Percentiles rank a stretch among this genome's conserved stretches.
phyloP scores from a whole-genome alignment of 2,888 invertebrate genomes.

The Drosophila macrospina region DNA sequence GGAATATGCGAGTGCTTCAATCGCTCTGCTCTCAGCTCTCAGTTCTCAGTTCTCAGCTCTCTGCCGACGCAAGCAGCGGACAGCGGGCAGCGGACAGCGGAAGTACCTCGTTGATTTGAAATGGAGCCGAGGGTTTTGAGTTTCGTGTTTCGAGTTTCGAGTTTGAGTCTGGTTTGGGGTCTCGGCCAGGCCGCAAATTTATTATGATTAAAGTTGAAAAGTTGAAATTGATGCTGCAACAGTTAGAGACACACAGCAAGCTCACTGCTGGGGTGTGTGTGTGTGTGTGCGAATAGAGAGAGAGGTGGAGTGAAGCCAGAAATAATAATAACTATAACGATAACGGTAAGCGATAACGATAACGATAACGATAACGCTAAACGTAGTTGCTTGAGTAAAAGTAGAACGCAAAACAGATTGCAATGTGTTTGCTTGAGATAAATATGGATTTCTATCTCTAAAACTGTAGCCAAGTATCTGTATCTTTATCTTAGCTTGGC shows the following conservation, averaged over 20 bases:
- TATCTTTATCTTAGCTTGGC: too few relatives aligned
- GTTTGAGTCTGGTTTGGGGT: slow-evolving; percentile 31
- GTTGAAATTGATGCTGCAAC: slow-evolving; percentile 76
- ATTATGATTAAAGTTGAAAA: slow-evolving; percentile 80
- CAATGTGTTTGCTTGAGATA: neutral
- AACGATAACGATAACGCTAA: slow-evolving; percentile 29
- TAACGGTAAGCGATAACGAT: slow-evolving; percentile 28
- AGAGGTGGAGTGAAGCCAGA: neutral
- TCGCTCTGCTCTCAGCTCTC: neutral
- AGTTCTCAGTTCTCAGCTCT: neutral
- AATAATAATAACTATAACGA: slow-evolving; percentile 33
- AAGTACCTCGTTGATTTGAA: slow-evolving; percentile 77
- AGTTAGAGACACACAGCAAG: slow-evolving; percentile 17
- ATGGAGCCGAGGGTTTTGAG: slow-evolving; percentile 59
- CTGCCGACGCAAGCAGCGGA: slow-evolving; percentile 1
- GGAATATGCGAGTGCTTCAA: slow-evolving; percentile 62
- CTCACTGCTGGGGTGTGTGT: neutral
- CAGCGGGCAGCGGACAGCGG: slow-evolving; percentile 40
- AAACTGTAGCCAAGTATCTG: too few relatives aligned
- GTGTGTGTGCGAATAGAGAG: neutral
- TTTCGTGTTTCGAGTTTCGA: slow-evolving; percentile 3
- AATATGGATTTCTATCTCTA: neutral
- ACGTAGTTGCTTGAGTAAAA: neutral
- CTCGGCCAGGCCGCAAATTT: slow-evolving; percentile 75
- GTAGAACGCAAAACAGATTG: neutral